phyloP scores from a whole-genome alignment of 2,113 vertebrate species.

The Mesocricetus auratus region DNA sequence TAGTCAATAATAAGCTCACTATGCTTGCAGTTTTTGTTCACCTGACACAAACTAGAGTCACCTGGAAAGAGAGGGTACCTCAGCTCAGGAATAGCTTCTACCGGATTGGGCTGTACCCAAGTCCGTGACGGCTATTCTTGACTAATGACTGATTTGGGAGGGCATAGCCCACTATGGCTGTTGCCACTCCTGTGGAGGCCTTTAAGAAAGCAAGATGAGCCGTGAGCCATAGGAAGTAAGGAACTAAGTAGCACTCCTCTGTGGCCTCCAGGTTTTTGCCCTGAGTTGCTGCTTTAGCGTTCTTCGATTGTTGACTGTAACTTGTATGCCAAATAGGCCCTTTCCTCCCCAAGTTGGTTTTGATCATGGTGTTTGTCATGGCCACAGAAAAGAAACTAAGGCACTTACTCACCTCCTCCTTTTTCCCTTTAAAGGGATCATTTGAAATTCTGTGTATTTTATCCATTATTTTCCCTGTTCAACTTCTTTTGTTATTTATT shows the following conservation, averaged over 20 bases:
- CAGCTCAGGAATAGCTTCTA: background rate
- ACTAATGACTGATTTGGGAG: background rate
- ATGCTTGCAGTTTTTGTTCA: background rate
- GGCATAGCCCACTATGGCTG: too few species aligned
- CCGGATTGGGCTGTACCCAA: background rate
- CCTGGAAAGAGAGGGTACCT: background rate
- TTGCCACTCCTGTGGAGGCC: background rate
- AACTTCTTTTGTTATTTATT: background rate
- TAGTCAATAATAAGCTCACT: background rate
- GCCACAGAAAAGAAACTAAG: background rate
- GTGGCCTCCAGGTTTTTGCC: background rate
- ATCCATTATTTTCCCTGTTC: background rate
- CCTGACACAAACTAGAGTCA: background rate
- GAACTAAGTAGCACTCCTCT: background rate
- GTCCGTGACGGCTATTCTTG: background rate
- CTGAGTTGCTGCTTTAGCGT: background rate
- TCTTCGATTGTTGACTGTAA: background rate
- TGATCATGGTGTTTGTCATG: background rate
- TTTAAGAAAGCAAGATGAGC: background rate
- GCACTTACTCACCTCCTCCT: background rate
- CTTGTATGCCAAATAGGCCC: background rate
- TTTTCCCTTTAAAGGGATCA: background rate
- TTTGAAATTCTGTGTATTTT: background rate
- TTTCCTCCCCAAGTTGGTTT: background rate
- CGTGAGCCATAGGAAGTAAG: background rate